Evolutionary conservation across 37 sponge, comb jelly and placozoan species (phyloP), one percentile per base, ranked within the genome.

Genomic region (Amphimedon queenslandica): DNA sequence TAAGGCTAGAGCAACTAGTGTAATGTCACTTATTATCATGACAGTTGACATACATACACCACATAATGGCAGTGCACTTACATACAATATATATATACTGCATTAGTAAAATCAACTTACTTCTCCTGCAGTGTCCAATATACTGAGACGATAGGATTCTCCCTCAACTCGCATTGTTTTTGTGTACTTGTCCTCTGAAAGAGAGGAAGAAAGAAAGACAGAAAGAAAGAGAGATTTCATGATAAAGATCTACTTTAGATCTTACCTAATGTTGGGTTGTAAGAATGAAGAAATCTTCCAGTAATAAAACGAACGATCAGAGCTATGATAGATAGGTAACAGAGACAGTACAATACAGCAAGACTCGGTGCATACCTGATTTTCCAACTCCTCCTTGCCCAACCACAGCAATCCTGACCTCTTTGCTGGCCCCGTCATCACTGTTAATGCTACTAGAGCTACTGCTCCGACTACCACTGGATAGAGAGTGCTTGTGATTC

Each of bases 311-410:
- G 71, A 0, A 87, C 87, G 1, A 36, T 66, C 29, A 87, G 66
- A 1, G 87, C 87, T 80, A 28, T 39, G 20, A 38, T 23, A 38
- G 41, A 47, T 30, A 25, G 29, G 23, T 4, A 18, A 47, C 13
- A 47, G 13, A 47, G 13, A 29, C 24, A 29, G 8, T 21, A 29
- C 10, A 21, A 29, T 29, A 63, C 10, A 63, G 16, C 16, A 63
- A 18, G 8, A 21, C 32, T 29, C 29, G 8, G 20, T 42, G 10
- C 71, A 5, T 21, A 79, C 80, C 80, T 40, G 88, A 88, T 72
- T 88, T 88, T n/a, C 88, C 88, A 34, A 88, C 88, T 4, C 83
- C 83, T 38, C 71, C 82, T 37, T 35, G 57, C 4, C 88, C 88
- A 20, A 88, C 68, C 20, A 79, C 74, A 8, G 73, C 75, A 0